phyloP scores from a whole-genome alignment of 2,888 invertebrate species.

The Eustalomyia histrio region DNA sequence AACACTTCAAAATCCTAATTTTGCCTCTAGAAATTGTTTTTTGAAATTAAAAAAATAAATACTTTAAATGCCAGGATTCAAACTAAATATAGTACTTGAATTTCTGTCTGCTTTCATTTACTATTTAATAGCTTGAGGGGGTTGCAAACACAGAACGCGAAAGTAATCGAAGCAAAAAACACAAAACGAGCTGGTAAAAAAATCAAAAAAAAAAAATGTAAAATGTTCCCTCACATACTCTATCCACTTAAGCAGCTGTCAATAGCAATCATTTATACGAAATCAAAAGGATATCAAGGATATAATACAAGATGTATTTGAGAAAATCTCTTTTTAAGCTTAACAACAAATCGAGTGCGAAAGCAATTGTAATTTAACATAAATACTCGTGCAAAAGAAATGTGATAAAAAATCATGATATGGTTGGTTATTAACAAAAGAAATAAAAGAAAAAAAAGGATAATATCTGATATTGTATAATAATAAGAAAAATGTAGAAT shows the following conservation, averaged over 20 bases:
- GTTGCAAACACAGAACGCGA: slow-evolving; percentile 1
- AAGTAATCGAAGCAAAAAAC: slow-evolving; percentile 30
- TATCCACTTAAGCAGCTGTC: slow-evolving; percentile 67
- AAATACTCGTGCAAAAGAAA: slow-evolving; percentile 50
- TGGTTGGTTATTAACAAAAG: slow-evolving; percentile 25
- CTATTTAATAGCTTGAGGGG: slow-evolving; percentile 11
- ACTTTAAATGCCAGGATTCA: slow-evolving; percentile 54
- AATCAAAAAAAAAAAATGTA: too few species aligned
- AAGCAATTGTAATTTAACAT: slow-evolving; percentile 60
- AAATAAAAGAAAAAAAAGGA: slow-evolving; percentile 20
- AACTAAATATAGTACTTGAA: slow-evolving; percentile 21
- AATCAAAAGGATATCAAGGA: slow-evolving; percentile 66
- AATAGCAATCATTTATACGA: slow-evolving; percentile 67
- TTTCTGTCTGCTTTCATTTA: background rate
- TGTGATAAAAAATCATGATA: slow-evolving; percentile 33
- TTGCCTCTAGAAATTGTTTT: slow-evolving; percentile 67
- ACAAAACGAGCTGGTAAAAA: slow-evolving; percentile 27
- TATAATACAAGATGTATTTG: slow-evolving; percentile 25
- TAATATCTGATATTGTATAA: slow-evolving; percentile 17
- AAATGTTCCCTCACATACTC: background rate
- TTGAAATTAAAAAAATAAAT: slow-evolving; percentile 64
- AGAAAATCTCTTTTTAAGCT: slow-evolving; percentile 68
- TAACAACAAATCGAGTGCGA: slow-evolving; percentile 69
- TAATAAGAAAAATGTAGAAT: slow-evolving; percentile 3
- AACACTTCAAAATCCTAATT: slow-evolving; percentile 62